A percentile compares a stretch with the other conserved stretches of the same genome.
phyloP scores from a whole-genome alignment of 2,113 vertebrate species.

The Oncorhynchus gorbuscha region DNA sequence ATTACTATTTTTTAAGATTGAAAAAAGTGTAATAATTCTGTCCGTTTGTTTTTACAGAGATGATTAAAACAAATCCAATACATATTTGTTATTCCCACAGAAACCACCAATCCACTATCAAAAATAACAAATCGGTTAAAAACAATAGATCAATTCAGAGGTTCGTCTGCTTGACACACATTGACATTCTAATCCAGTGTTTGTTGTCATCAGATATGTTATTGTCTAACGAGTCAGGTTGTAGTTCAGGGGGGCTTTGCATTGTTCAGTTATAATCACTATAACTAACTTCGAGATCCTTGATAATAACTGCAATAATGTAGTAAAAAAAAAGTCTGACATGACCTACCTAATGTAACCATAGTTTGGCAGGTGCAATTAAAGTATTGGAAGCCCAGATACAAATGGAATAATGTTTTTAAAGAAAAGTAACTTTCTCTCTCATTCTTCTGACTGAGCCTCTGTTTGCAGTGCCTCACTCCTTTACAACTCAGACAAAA shows the following conservation, averaged over 20 bases:
- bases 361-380: neutral
- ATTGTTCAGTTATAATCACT: neutral
- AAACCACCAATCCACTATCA: neutral
- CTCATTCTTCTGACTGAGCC: neutral
- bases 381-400: neutral
- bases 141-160: neutral
- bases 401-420: neutral
- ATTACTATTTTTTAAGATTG: neutral
- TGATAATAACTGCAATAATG: no score
- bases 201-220: neutral
- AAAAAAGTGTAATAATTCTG: neutral
- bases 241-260: neutral
- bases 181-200: neutral
- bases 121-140: neutral
- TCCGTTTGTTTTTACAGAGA: neutral
- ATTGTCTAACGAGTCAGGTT: neutral
- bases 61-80: neutral
- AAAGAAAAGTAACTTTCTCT: neutral
- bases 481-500: conserved; percentile 42
- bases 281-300: neutral
- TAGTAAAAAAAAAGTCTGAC: no score
- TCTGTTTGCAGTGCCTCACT: conserved; percentile 45
- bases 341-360: neutral
- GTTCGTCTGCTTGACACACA: neutral
- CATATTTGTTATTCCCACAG: conserved; percentile 30